phyloP scores from a whole-genome alignment of 2,113 vertebrate species.

The Hepsetus odoe region DNA sequence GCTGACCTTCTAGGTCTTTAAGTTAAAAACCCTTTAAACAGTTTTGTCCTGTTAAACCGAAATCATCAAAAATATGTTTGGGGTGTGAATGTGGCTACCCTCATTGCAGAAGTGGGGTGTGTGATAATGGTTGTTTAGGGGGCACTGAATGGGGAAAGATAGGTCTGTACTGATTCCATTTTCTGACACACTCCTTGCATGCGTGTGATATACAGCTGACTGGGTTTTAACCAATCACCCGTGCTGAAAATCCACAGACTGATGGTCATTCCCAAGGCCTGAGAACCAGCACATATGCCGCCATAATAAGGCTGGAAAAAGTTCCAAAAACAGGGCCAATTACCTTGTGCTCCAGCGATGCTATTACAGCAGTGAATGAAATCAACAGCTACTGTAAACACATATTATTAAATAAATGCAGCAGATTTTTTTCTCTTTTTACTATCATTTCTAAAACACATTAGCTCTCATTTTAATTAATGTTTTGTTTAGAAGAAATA shows the following conservation, averaged over 20 bases:
- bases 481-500: too few relatives aligned
- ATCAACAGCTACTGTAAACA: neutral
- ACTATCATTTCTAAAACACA: too few relatives aligned
- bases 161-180: constrained; percentile 32
- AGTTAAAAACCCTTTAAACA: neutral
- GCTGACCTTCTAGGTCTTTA: neutral
- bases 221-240: constrained; percentile 35
- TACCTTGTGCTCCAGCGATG: constrained; percentile 8
- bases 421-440: too few relatives aligned
- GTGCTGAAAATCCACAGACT: constrained; percentile 33
- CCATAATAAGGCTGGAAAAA: constrained; percentile 30
- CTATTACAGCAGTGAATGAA: constrained; percentile 1
- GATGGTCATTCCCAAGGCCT: neutral
- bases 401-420: neutral
- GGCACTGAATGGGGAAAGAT: constrained; percentile 35
- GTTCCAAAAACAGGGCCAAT: constrained; percentile 13
- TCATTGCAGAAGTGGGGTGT: neutral
- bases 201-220: constrained; percentile 40
- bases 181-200: constrained; percentile 29
- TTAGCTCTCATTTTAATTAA: neutral
- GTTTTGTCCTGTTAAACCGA: neutral
- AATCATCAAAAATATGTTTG: neutral
- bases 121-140: constrained; percentile 46
- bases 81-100: neutral
- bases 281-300: constrained; percentile 35